These are phyloP conservation scores for Tor tambroides DNA, from an alignment of 2,113 vertebrate genomes.

Conservation along the genomic window DNA sequence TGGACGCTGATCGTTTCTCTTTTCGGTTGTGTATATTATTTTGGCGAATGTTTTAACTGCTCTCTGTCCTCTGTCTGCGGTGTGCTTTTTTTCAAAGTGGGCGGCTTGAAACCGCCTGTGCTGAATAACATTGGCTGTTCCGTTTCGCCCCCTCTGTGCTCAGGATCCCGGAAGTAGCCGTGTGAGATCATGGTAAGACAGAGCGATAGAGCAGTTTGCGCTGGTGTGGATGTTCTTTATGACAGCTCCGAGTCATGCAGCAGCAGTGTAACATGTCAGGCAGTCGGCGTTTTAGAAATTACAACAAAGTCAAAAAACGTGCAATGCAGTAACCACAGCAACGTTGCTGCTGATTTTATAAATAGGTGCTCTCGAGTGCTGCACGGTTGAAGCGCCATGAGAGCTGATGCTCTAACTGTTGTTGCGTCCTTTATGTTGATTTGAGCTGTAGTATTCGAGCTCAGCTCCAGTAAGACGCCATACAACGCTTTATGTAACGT, in stretches of 20 bases:
- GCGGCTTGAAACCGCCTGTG: slow-evolving; percentile 87
- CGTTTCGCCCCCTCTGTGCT: slow-evolving; percentile 75
- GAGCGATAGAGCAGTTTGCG: slow-evolving; percentile 26
- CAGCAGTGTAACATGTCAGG: background rate
- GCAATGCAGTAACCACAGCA: background rate
- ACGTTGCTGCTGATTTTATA: background rate
- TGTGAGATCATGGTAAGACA: slow-evolving; percentile 55
- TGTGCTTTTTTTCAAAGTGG: slow-evolving; percentile 77
- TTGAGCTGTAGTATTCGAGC: background rate
- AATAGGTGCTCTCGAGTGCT: background rate
- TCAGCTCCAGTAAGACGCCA: background rate
- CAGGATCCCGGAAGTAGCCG: slow-evolving; percentile 69
- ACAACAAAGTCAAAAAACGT: background rate
- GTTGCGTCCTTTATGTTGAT: background rate
- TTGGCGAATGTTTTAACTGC: slow-evolving; percentile 28
- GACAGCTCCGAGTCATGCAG: slow-evolving; percentile 10
- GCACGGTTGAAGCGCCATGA: background rate
- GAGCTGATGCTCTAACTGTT: slow-evolving; percentile 6
- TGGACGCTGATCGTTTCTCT: slow-evolving; percentile 6
- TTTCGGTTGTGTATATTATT: slow-evolving; percentile 25
- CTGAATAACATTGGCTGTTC: slow-evolving; percentile 90
- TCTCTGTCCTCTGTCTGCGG: slow-evolving; percentile 57
- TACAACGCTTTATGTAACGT: slow-evolving; percentile 13
- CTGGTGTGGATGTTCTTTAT: background rate
- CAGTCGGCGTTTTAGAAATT: background rate